Evolutionary conservation across 2,888 invertebrate species (phyloP), one percentile per base, ranked within the genome.

Genomic region (Macaria liturata): DNA sequence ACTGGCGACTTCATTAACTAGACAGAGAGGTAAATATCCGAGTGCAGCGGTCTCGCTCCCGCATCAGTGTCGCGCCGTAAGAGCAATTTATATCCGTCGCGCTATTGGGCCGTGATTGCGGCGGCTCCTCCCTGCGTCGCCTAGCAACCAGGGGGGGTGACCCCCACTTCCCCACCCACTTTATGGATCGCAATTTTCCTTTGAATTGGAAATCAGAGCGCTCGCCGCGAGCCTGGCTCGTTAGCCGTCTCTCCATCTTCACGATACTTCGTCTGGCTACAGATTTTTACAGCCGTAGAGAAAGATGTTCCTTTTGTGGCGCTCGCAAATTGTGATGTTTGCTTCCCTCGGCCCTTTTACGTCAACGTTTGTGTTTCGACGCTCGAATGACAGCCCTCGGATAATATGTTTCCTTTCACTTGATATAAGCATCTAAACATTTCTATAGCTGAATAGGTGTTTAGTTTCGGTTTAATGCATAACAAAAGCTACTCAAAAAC

Each of bases 41-140:
- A 4, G 4, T 5, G n/a, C 8, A 4, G n/a, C 42, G 8, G 73
- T 89, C 90, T 79, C 86, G 65, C 69, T 89, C 84, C 63, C 68
- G 71, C 88, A 69, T 75, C 78, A 84, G 80, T 85, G 89, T 89
- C 88, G 86, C 88, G 86, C 81, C 83, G 83, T 81, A 80, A 81
- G 87, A 91, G 86, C 92, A 92, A 92, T 92, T 92, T 92, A 92
- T 92, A 92, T 89, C 92, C 89, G 92, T 90, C 92, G 91, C 87
- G 88, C 92, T 81, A 92, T 92, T 92, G 92, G 91, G 90, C 92
- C 88, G 91, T 91, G 92, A 92, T 92, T 92, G 88, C 85, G 80
- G 91, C 84, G 90, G 83, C 93, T 92, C 93, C 93, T 92, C 93
- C 94, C 94, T 91, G 92, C 94, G 94, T 94, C 91, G 87, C 93